Percentiles rank a stretch among this genome's conserved stretches.
These are phyloP conservation scores for Idaea straminata DNA, from an alignment of 2,888 invertebrate genomes.

Conservation along the genomic window DNA sequence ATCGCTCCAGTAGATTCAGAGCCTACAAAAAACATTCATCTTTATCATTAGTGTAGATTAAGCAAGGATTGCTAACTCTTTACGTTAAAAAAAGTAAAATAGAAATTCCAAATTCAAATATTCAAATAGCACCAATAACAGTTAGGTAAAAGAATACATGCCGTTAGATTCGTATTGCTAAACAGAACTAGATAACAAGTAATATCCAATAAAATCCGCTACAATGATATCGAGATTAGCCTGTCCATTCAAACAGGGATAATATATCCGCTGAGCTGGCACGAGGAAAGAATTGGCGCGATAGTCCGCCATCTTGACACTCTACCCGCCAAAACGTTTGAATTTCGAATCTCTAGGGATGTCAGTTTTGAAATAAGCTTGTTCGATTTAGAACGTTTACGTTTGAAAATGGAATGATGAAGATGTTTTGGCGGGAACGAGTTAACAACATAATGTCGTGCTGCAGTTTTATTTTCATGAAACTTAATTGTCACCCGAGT, in stretches of 20 bases:
- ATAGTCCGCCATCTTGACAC: slow-evolving; percentile 48
- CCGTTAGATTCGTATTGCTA: slow-evolving; percentile 8
- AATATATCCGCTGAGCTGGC: slow-evolving; percentile 62
- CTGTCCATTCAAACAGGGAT: slow-evolving; percentile 67
- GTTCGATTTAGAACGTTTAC: slow-evolving; percentile 31
- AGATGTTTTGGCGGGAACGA: too few species aligned
- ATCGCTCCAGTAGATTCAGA: too few species aligned
- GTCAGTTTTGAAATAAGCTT: slow-evolving; percentile 19
- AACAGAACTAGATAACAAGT: slow-evolving; percentile 28
- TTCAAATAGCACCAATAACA: neutral
- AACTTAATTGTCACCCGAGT: too few species aligned
- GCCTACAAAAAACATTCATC: neutral
- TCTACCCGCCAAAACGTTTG: slow-evolving; percentile 48
- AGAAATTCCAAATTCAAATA: neutral
- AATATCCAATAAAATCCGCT: slow-evolving; percentile 47
- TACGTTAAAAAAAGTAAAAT: neutral
- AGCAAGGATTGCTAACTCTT: neutral
- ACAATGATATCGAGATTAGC: slow-evolving; percentile 65
- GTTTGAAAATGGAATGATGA: slow-evolving; percentile 17
- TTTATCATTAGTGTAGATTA: neutral
- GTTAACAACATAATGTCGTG: too few species aligned
- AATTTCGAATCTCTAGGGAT: slow-evolving; percentile 65
- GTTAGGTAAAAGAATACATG: neutral
- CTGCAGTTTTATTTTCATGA: too few species aligned
- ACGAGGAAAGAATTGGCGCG: slow-evolving; percentile 70